Evolutionary conservation across 2,888 invertebrate species (phyloP).

Genomic region (Emmelina monodactyla): DNA sequence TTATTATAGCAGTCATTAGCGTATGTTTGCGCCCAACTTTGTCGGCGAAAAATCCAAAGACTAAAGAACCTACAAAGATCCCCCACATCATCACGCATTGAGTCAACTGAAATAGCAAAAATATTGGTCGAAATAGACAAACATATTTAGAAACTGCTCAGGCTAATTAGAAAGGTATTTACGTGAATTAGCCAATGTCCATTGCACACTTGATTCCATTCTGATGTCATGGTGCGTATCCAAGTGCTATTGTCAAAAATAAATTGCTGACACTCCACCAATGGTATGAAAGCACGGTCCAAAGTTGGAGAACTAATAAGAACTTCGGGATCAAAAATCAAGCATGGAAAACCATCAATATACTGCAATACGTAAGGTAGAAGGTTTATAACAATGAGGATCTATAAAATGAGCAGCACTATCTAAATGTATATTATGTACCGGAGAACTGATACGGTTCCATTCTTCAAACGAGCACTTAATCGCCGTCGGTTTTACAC

Average conservation of each 20-base stretch:
- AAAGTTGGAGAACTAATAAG: constrained; percentile 26
- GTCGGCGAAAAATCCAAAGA: constrained; percentile 69
- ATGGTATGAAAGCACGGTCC: constrained; percentile 31
- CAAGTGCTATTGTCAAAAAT: constrained; percentile 67
- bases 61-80: constrained; percentile 66
- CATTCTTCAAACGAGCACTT: constrained; percentile 41
- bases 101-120: constrained; percentile 43
- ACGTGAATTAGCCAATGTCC: constrained; percentile 63
- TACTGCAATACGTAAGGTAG: too few species aligned
- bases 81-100: constrained; percentile 72
- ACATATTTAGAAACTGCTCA: not conserved
- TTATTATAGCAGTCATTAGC: constrained; percentile 60
- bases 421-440: too few species aligned
- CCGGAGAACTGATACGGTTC: constrained; percentile 44
- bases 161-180: constrained; percentile 2
- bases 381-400: too few species aligned
- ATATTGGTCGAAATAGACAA: constrained; percentile 1
- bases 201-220: constrained; percentile 72
- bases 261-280: constrained; percentile 38
- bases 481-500: constrained; percentile 38
- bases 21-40: constrained; percentile 68
- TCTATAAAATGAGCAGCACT: too few species aligned
- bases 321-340: constrained; percentile 47
- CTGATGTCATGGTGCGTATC: constrained; percentile 69
- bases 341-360: constrained; percentile 43